Evolutionary conservation across 2,797 vertebrate genomes (phyloP), one percentile per base, ranked within the genome.

Genomic region (Scolopax bukidnonensis): DNA sequence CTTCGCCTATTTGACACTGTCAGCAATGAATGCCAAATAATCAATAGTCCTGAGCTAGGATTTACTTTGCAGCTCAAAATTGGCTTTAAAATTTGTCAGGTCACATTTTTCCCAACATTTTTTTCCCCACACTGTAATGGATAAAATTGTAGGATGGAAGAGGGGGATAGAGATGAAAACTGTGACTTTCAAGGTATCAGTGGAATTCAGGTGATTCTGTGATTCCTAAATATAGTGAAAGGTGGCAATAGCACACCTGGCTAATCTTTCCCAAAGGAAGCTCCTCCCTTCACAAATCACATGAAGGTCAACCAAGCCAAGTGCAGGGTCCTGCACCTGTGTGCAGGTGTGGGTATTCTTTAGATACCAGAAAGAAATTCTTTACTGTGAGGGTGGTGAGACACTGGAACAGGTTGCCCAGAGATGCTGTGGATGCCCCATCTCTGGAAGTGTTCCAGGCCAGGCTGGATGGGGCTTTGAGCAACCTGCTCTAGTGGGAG

Each of bases 41-140:
- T 76, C 73, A 78, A 21, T 86, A 73, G 27, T 88, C 76, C 59
- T 75, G 57, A 84, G 76, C 20, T 81, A 53, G 57, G 45, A 88
- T 84, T 93, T 81, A 84, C 83, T 95, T 86, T 90, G 57, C 54
- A 92, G 67, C 11, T 70, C 50, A 70, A 90, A 56, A 79, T 6
- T 70, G 67, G n/a, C 40, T 69, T 94, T 82, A 81, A 76, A 87
- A 82, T 79, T 87, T 77, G 16, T 79, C 86, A 64, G 32, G 40
- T 54, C 16, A 4, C 77, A 40, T 69, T 86, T 89, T 76, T 77
- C 23, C 41, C 40, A 53, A 30, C 28, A 24, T 53, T 59, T 48
- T 51, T 50, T 41, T 8, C 27, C 41, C 15, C 17, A 33, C 38
- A 5, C 8, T 61, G 4, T 61, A 82, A 38, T 13, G 38, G 67